phyloP scores from a whole-genome alignment of 2,888 invertebrate genomes.

The Keiferia lycopersicella region DNA sequence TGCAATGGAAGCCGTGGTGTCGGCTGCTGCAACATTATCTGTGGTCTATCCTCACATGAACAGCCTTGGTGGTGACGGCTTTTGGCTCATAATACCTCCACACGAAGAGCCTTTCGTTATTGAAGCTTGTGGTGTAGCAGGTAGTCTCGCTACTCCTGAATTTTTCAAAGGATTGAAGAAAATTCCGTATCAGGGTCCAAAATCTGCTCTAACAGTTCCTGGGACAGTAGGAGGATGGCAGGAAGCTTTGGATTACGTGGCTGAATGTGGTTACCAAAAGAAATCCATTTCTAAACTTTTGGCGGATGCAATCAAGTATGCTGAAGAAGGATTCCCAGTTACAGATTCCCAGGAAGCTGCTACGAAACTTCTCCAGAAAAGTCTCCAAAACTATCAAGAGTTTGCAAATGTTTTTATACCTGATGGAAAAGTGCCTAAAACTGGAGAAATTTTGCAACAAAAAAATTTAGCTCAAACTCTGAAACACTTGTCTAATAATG shows the following conservation, averaged over 20 bases:
- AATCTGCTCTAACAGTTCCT: conserved; percentile 65
- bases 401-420: conserved; percentile 54
- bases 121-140: conserved; percentile 68
- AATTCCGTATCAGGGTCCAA: conserved; percentile 62
- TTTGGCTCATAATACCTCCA: conserved; percentile 72
- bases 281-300: conserved; percentile 54
- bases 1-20: conserved; percentile 69
- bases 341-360: conserved; percentile 45
- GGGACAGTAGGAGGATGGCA: conserved; percentile 72
- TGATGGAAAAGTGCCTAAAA: conserved; percentile 48
- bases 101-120: conserved; percentile 62
- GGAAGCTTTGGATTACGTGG: conserved; percentile 65
- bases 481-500: conserved; percentile 54
- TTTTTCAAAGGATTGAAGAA: conserved; percentile 50
- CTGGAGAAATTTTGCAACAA: conserved; percentile 59
- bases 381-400: conserved; percentile 36
- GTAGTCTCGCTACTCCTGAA: conserved; percentile 58
- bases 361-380: conserved; percentile 33
- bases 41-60: conserved; percentile 75
- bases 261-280: conserved; percentile 62
- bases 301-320: conserved; percentile 65
- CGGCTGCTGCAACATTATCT: conserved; percentile 69
- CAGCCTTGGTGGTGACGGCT: conserved; percentile 68
- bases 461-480: conserved; percentile 60
- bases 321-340: conserved; percentile 63